A percentile compares a stretch with the other conserved stretches of the same genome.
phyloP scores from a whole-genome alignment of 1,140 invertebrate genomes.

The Achroia grisella region DNA sequence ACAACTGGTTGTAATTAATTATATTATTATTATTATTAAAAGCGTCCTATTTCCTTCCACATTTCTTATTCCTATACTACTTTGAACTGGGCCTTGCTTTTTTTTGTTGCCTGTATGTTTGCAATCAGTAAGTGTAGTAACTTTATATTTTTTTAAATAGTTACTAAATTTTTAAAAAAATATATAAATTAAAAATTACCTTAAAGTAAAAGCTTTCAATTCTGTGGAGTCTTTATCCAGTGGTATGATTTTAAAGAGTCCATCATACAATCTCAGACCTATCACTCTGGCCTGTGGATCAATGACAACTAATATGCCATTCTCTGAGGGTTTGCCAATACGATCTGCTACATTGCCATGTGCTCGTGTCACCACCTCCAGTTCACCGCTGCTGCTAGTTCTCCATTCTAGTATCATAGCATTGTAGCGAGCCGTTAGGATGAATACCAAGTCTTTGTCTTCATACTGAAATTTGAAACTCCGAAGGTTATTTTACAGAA shows the following conservation, averaged over 20 bases:
- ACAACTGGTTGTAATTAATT: too few species aligned
- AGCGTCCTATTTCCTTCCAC: too few species aligned
- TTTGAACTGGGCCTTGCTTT: too few species aligned
- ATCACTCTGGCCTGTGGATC: slow-evolving; percentile 97
- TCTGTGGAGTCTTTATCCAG: slow-evolving; percentile 94
- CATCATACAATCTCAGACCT: slow-evolving; percentile 96
- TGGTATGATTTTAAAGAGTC: slow-evolving; percentile 96
- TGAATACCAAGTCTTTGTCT: slow-evolving; percentile 94
- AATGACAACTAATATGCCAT: slow-evolving; percentile 95
- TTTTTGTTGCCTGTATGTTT: too few species aligned
- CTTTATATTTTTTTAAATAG: too few species aligned
- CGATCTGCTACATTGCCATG: slow-evolving; percentile 97
- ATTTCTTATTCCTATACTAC: too few species aligned
- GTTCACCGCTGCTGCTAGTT: slow-evolving; percentile 76
- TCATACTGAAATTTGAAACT: slow-evolving; percentile 81
- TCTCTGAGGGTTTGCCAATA: slow-evolving; percentile 93
- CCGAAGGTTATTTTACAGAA: neutral
- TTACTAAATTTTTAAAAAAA: too few species aligned
- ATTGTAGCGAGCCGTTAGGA: slow-evolving; percentile 95
- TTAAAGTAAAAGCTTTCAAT: slow-evolving; percentile 94
- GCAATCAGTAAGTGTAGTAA: too few species aligned
- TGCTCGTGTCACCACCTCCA: slow-evolving; percentile 96
- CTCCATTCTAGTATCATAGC: slow-evolving; percentile 97
- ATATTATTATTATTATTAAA: too few species aligned
- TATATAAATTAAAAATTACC: slow-evolving; percentile 62